These are phyloP conservation scores for Listronotus bonariensis DNA, from an alignment of 1,140 invertebrate species.

Conservation along the genomic window DNA sequence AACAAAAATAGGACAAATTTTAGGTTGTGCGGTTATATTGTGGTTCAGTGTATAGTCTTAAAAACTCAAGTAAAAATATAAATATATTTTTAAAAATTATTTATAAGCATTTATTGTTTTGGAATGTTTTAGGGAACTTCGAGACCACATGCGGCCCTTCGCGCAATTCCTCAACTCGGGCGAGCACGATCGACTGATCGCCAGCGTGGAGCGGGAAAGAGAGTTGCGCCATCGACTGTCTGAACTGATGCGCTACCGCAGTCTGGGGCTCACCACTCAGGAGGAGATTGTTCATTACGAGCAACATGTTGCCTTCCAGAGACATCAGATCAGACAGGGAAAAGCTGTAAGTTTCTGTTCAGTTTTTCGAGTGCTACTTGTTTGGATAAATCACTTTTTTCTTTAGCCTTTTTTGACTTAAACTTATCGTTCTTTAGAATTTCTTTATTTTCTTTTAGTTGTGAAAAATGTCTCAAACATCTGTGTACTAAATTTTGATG, in stretches of 20 bases:
- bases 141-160: constrained; percentile 81
- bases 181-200: constrained; percentile 80
- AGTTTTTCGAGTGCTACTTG: background rate
- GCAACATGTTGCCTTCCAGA: constrained; percentile 65
- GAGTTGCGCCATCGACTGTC: constrained; percentile 80
- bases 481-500: too few relatives aligned
- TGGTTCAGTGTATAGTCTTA: too few relatives aligned
- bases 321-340: constrained; percentile 56
- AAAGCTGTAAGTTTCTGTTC: constrained; percentile 62
- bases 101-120: too few relatives aligned
- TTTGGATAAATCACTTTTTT: too few relatives aligned
- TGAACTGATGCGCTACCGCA: constrained; percentile 81
- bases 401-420: too few relatives aligned
- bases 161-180: constrained; percentile 84
- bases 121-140: constrained; percentile 79
- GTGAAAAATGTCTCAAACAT: too few relatives aligned
- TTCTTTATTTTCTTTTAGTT: too few relatives aligned
- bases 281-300: constrained; percentile 85
- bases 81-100: too few relatives aligned
- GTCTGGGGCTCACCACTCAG: constrained; percentile 76
- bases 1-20: too few relatives aligned
- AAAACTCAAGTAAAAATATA: too few relatives aligned
- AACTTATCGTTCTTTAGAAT: too few relatives aligned
- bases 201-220: constrained; percentile 79
- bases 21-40: too few relatives aligned